phyloP scores from a whole-genome alignment of 2,113 vertebrate genomes.

The Stictonetta naevosa region DNA sequence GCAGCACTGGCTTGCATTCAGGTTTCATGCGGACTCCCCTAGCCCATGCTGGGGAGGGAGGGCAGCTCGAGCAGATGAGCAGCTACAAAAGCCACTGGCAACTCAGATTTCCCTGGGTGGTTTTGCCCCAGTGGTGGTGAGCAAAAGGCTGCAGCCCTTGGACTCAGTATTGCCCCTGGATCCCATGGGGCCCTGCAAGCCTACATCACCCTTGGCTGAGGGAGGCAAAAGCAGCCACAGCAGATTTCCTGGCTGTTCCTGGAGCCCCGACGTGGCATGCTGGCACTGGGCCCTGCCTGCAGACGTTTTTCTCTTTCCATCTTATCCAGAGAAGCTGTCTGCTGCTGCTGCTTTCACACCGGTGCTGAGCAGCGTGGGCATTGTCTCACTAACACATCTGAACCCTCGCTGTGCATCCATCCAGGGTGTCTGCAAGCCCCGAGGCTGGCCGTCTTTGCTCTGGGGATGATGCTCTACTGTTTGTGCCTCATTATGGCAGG shows the following conservation, averaged over 20 bases:
- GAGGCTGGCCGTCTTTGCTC: not conserved
- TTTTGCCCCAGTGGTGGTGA: rapidly evolving
- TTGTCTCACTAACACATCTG: not conserved
- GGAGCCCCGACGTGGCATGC: rapidly evolving
- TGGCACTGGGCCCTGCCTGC: not conserved
- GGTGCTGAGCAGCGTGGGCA: rapidly evolving
- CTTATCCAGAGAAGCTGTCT: not conserved
- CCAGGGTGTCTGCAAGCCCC: not conserved
- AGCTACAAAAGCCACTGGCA: rapidly evolving
- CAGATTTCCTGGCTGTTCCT: not conserved
- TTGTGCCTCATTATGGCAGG: rapidly evolving
- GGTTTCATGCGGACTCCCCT: not conserved
- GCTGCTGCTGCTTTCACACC: not conserved
- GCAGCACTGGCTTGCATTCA: not conserved
- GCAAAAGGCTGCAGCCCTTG: not conserved
- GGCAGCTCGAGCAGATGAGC: not conserved
- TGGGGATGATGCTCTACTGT: not conserved
- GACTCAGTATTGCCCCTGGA: not conserved
- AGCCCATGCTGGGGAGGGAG: too few relatives aligned
- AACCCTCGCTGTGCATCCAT: rapidly evolving
- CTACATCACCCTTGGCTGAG: rapidly evolving
- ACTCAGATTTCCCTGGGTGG: not conserved
- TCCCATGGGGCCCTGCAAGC: not conserved
- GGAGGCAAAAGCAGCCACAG: not conserved
- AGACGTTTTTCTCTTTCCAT: not conserved